A percentile compares a stretch with the other conserved stretches of the same genome.
Evolutionary conservation across 1,140 invertebrate species (phyloP).

Genomic region (Trypoxylus dichotomus): DNA sequence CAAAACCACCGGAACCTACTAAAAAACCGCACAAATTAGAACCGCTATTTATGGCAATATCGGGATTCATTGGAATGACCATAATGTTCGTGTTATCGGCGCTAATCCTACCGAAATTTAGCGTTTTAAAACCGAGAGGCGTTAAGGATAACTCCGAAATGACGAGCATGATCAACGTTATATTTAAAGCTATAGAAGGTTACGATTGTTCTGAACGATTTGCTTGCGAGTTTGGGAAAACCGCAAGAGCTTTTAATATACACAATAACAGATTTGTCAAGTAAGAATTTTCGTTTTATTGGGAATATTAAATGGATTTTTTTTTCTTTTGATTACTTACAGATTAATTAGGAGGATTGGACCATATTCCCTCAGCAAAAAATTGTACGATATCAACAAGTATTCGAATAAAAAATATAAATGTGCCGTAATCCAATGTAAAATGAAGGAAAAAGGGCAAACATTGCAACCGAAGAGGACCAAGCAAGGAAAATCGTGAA

Average conservation of each 20-base stretch:
- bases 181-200: constrained; percentile 49
- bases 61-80: constrained; percentile 56
- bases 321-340: constrained; percentile 33
- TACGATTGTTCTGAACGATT: constrained; percentile 50
- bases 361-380: constrained; percentile 44
- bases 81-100: constrained; percentile 54
- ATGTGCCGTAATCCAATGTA: constrained; percentile 49
- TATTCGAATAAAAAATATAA: constrained; percentile 46
- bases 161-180: constrained; percentile 39
- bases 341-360: constrained; percentile 48
- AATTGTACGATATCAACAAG: constrained; percentile 44
- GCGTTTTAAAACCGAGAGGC: constrained; percentile 38
- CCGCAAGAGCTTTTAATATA: constrained; percentile 46
- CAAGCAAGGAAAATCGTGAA: constrained; percentile 26
- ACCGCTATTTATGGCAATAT: constrained; percentile 56
- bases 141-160: constrained; percentile 28
- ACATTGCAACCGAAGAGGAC: constrained; percentile 35
- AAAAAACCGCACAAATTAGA: constrained; percentile 48
- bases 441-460: constrained; percentile 29
- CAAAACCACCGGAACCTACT: constrained; percentile 29
- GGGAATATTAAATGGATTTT: neutral
- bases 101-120: constrained; percentile 54
- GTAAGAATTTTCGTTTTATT: constrained; percentile 37
- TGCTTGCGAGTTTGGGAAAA: constrained; percentile 49
- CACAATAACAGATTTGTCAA: constrained; percentile 51